These are phyloP conservation scores for Orthosia cruda DNA, from an alignment of 2,888 invertebrate genomes.

Conservation along the genomic window DNA sequence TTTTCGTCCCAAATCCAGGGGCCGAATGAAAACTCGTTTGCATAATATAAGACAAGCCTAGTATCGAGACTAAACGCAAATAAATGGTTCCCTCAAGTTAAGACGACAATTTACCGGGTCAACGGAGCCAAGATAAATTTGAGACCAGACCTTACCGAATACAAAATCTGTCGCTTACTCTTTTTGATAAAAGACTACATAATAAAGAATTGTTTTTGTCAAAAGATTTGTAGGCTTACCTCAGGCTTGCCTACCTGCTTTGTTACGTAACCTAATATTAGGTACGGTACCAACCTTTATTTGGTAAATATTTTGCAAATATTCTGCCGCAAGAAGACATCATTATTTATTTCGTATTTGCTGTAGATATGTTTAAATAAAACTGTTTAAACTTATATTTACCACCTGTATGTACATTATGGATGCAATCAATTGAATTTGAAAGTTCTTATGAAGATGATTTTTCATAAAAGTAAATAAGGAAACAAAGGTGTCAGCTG, in stretches of 20 bases:
- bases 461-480: not conserved
- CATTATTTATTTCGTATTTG: slow-evolving; percentile 20
- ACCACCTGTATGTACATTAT: too few species aligned
- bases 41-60: slow-evolving; percentile 86
- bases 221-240: slow-evolving; percentile 58
- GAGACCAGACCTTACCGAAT: slow-evolving; percentile 80
- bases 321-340: slow-evolving; percentile 14
- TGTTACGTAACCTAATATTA: slow-evolving; percentile 50
- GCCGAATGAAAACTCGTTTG: slow-evolving; percentile 84
- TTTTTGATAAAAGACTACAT: slow-evolving; percentile 74
- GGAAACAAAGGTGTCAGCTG: not conserved
- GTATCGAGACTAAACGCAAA: slow-evolving; percentile 86
- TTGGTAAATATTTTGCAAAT: slow-evolving; percentile 37
- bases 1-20: slow-evolving; percentile 76
- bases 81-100: slow-evolving; percentile 87
- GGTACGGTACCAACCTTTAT: slow-evolving; percentile 15
- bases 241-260: slow-evolving; percentile 27
- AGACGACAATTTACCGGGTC: slow-evolving; percentile 88
- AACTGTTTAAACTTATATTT: too few species aligned
- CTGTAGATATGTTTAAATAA: slow-evolving; percentile 10
- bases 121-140: slow-evolving; percentile 85
- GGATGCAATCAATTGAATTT: too few species aligned
- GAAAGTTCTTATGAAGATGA: slow-evolving; percentile 12
- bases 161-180: slow-evolving; percentile 79
- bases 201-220: slow-evolving; percentile 66